Evolutionary conservation across 2,888 invertebrate genomes (phyloP), one percentile per base, ranked within the genome.

Genomic region (Caenorhabditis doughertyi): DNA sequence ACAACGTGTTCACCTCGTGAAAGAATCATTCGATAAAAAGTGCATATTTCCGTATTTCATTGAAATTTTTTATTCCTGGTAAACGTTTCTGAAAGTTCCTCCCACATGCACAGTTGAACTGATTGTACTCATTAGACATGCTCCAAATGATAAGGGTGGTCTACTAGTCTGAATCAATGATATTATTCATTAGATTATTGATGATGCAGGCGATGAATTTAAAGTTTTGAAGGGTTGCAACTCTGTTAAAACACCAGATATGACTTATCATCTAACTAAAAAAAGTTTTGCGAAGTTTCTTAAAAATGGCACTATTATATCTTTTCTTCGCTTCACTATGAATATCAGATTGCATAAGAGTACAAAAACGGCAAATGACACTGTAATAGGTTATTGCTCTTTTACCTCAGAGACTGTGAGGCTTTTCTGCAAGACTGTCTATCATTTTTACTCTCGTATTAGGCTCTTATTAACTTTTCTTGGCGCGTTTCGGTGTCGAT

Each of bases 401-500:
- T 39, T 39, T 11, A 8, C 21, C 18, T 42, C 16, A 25, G 25
- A 5, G 47, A 3, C 21, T 49, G 13, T 16, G 13, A 32, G 44
- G 23, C 49, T 29, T 44, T 47, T 25, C 32, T 27, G 42, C 23
- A 44, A 16, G 39, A 18, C 32, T 51, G 51, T 18, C 65, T 65
- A 68, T 68, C 53, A 42, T 42, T 53, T 51, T 44, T 25, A 16
- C 51, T n/a, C 16, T 56, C 42, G 44, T 35, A 68, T 68, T 55
- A 68, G 42, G 68, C 55, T 68, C 55, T 68, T 25, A 42, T 55
- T 68, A 18, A 25, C 55, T 27, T 29, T 39, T 68, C 27, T 53
- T 68, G 18, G 16, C 29, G 23, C 25, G 32, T 23, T 7, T 55
- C 44, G 55, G 51, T 65, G 51, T 18, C 51, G 23, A 51, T 65